Conservation (phyloP, 2,888 invertebrate species). For the Pegoplata infirma region DNA sequence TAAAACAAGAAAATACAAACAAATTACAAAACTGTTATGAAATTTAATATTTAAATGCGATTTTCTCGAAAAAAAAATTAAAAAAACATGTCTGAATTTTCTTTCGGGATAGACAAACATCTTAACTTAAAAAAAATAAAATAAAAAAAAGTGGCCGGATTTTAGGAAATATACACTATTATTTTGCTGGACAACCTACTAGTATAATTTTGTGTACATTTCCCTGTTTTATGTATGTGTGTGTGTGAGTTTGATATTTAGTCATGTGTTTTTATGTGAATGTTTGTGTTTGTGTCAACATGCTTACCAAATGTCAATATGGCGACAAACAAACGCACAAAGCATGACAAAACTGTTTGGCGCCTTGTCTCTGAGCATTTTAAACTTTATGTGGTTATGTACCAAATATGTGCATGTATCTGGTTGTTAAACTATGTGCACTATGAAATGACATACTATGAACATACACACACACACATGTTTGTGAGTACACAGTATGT, state of each 20-base stretch:
- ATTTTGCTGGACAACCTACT: too few species aligned
- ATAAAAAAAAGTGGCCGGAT: too few species aligned
- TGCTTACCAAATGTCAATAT: conserved; percentile 59
- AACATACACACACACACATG: conserved; percentile 29
- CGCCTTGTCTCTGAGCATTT: conserved; percentile 60
- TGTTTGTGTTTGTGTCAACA: conserved; percentile 31
- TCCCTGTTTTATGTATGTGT: conserved; percentile 5
- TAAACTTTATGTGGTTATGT: conserved; percentile 55
- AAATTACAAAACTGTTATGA: too few species aligned
- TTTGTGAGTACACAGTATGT: background rate
- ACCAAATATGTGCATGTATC: conserved; percentile 47
- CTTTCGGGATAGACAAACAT: too few species aligned
- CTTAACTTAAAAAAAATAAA: too few species aligned
- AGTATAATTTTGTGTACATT: too few species aligned
- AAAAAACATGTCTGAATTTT: too few species aligned
- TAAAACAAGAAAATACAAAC: too few species aligned
- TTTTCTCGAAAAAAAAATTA: too few species aligned
- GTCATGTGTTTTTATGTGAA: conserved; percentile 9
- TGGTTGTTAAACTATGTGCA: conserved; percentile 44
- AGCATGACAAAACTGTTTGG: conserved; percentile 60
- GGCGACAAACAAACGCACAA: conserved; percentile 61
- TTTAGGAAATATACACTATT: too few species aligned
- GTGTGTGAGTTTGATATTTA: background rate
- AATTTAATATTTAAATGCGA: too few species aligned
- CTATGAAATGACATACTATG: conserved; percentile 48